Evolutionary conservation across 1,140 invertebrate species (phyloP).

Genomic region (Lepidotrigona ventralis): DNA sequence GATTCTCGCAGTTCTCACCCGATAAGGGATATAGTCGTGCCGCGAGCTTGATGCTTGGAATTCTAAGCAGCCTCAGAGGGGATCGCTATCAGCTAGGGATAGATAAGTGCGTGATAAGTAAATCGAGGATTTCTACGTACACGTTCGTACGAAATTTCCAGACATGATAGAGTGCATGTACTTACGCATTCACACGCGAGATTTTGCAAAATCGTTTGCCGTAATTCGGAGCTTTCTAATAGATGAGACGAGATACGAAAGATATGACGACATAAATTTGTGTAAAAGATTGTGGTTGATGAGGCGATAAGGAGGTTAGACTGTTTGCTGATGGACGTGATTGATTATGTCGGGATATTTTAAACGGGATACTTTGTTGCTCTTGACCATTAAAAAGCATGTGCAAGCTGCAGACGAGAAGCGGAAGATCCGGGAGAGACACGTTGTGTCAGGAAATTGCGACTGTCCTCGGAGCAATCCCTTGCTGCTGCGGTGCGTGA

Average conservation of each 20-base stretch:
- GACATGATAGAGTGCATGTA: too few species aligned
- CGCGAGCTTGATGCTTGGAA: not conserved
- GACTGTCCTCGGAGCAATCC: not conserved
- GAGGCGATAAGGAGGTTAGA: not conserved
- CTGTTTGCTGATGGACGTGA: not conserved
- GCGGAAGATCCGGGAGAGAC: not conserved
- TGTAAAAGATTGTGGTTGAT: too few species aligned
- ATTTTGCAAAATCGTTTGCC: not conserved
- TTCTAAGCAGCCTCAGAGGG: not conserved
- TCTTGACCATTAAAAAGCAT: not conserved
- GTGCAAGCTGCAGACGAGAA: not conserved
- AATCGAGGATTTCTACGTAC: too few species aligned
- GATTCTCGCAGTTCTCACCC: not conserved
- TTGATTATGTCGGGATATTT: not conserved
- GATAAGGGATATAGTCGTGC: conserved; percentile 27
- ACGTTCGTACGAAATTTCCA: too few species aligned
- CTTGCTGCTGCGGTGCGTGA: not conserved
- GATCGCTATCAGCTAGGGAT: not conserved
- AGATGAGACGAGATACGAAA: too few species aligned
- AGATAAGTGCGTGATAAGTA: not conserved
- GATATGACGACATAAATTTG: too few species aligned
- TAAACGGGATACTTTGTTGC: not conserved
- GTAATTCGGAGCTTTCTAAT: not conserved
- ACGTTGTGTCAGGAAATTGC: not conserved
- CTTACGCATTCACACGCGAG: too few species aligned